phyloP scores from a whole-genome alignment of 2,888 invertebrate species.

The Machimus rusticus region DNA sequence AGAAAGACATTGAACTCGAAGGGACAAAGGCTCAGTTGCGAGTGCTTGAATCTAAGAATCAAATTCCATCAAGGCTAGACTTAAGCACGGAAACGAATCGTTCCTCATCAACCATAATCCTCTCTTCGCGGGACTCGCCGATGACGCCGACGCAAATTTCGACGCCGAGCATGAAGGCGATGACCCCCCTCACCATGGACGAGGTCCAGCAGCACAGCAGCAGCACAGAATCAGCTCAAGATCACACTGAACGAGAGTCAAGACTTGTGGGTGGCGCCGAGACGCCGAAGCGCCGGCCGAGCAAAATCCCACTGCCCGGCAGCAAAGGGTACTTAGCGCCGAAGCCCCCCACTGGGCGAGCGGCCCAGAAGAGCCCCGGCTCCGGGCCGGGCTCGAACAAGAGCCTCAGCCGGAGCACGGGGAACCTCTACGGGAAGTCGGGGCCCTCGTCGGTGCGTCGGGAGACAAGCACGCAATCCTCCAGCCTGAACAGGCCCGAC shows the following conservation, averaged over 20 bases:
- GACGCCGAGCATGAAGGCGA: constrained; percentile 68
- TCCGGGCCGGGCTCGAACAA: constrained; percentile 56
- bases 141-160: constrained; percentile 60
- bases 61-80: constrained; percentile 53
- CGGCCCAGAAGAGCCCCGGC: constrained; percentile 43
- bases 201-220: constrained; percentile 66
- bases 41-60: constrained; percentile 69
- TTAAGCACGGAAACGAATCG: constrained; percentile 50
- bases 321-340: constrained; percentile 69
- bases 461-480: constrained; percentile 25
- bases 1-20: constrained; percentile 82
- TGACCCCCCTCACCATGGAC: constrained; percentile 68
- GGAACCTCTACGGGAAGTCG: constrained; percentile 57
- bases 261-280: constrained; percentile 42
- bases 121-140: constrained; percentile 56
- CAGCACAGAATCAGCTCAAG: constrained; percentile 72
- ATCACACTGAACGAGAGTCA: constrained; percentile 63
- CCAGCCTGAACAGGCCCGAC: constrained; percentile 64
- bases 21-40: constrained; percentile 81
- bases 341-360: constrained; percentile 66
- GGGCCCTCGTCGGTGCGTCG: constrained; percentile 48
- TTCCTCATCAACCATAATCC: constrained; percentile 61
- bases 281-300: constrained; percentile 65
- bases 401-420: constrained; percentile 61
- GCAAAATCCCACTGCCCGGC: constrained; percentile 75